Conservation (phyloP, 2,797 vertebrate genomes). For the Sternarchorhynchus goeldii region DNA sequence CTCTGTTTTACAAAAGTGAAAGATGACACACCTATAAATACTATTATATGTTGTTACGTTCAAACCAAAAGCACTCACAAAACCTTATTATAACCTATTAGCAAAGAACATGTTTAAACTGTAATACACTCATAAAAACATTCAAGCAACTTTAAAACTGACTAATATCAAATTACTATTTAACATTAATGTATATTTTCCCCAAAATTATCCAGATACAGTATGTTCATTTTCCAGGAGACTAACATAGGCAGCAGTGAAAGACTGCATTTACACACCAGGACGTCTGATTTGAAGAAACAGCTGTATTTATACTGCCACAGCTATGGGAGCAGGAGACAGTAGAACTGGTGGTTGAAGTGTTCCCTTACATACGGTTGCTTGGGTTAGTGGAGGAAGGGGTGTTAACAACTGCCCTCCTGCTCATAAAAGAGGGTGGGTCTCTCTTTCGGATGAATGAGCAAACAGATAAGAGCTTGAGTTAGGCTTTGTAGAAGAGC, state of each 20-base stretch:
- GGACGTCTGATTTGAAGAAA: slow-evolving; percentile 23
- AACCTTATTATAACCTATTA: too few species aligned
- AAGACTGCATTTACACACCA: slow-evolving; percentile 12
- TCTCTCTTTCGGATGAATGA: slow-evolving; percentile 72
- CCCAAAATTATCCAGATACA: not conserved
- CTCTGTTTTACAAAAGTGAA: too few species aligned
- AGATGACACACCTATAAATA: too few species aligned
- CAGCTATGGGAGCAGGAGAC: slow-evolving; percentile 13
- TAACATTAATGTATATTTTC: not conserved
- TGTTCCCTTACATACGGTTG: slow-evolving; percentile 59
- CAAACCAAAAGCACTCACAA: too few species aligned
- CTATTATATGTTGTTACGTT: too few species aligned
- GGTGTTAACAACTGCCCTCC: slow-evolving; percentile 65
- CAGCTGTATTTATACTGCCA: slow-evolving; percentile 45
- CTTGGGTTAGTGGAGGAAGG: slow-evolving; percentile 53
- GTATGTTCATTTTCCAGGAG: not conserved
- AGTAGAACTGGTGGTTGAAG: slow-evolving; percentile 55
- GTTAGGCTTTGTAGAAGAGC: slow-evolving; percentile 62
- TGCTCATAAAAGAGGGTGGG: slow-evolving; percentile 74
- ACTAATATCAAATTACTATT: not conserved
- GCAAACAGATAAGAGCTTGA: slow-evolving; percentile 67
- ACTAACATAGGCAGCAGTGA: not conserved
- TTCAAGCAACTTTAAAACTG: too few species aligned
- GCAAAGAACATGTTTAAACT: too few species aligned
- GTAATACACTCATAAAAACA: too few species aligned